Evolutionary conservation across 2,888 invertebrate species (phyloP).

Genomic region (Linnaemya tessellans): DNA sequence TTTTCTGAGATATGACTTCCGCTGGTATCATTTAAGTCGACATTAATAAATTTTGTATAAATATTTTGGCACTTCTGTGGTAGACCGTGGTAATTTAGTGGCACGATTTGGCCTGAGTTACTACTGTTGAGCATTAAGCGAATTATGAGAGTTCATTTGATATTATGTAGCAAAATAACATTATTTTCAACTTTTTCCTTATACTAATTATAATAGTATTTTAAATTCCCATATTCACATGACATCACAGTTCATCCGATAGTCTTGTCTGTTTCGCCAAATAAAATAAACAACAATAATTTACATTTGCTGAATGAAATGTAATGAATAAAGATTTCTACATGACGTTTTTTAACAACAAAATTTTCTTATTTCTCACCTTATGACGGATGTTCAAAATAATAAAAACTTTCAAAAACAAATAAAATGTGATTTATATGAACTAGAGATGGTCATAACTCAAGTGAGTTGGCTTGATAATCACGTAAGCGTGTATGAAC

Average conservation of each 20-base stretch:
- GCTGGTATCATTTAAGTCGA: too few relatives aligned
- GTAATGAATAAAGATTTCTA: neutral
- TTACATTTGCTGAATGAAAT: slow-evolving; percentile 8
- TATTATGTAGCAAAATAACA: too few relatives aligned
- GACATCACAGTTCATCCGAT: slow-evolving; percentile 44
- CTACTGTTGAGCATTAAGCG: too few relatives aligned
- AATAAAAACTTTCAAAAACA: neutral
- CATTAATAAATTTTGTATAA: too few relatives aligned
- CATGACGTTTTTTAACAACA: neutral
- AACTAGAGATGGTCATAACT: too few relatives aligned
- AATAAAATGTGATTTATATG: neutral
- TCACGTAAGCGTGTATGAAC: too few relatives aligned
- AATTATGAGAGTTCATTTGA: too few relatives aligned
- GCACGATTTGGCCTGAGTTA: too few relatives aligned
- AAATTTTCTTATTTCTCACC: slow-evolving; percentile 39
- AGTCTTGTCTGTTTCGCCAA: neutral
- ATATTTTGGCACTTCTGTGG: too few relatives aligned
- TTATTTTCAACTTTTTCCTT: slow-evolving; percentile 6
- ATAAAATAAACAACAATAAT: slow-evolving; percentile 6
- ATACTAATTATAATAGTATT: neutral
- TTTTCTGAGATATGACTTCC: too few relatives aligned
- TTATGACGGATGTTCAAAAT: slow-evolving; percentile 44
- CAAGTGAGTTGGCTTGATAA: too few relatives aligned
- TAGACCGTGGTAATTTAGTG: too few relatives aligned
- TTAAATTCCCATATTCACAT: slow-evolving; percentile 19